Evolutionary conservation across 2,888 invertebrate species (phyloP), one percentile per base, ranked within the genome.

Genomic region (Eupithecia dodoneata): DNA sequence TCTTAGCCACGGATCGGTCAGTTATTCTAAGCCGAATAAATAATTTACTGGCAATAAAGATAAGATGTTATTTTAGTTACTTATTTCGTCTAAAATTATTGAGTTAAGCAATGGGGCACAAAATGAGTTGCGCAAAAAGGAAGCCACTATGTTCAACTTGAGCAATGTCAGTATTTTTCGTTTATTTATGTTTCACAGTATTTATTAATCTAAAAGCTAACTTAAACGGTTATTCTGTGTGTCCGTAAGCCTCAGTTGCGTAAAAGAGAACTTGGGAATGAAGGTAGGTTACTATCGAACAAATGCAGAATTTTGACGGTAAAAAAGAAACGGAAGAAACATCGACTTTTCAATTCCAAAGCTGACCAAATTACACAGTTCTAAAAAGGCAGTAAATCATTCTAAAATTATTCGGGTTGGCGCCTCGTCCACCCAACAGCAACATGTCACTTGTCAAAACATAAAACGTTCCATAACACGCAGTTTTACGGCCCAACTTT

Each of bases 401-500:
- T 92, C 90, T 84, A 89, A 91, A 91, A 92, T 93, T 90, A 85
- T 87, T 90, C 89, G 88, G 87, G 87, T 85, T 86, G 85, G 86
- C 86, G 87, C 85, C 86, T 81, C 77, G 82, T 81, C 79, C 82
- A 81, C 81, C 80, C 76, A 83, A 85, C 83, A 81, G 82, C 82
- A 81, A 81, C 86, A 79, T 81, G 85, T 88, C 83, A 83, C 83
- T 79, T 83, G 83, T 83, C 83, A 83, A 83, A 83, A 81, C 81
- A 81, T 81, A 82, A 83, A 83, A 76, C 80, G 80, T 81, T 82
- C 82, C 85, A 85, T 86, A 89, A 90, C 90, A 80, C 80, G 76
- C 78, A 76, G 87, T 92, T 94, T 94, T 91, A 93, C 89, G 89
- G 87, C 85, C 86, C 83, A 89, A 89, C 89, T 93, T 94, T 95